Percentiles rank a stretch among this genome's conserved stretches.
Conservation (phyloP, 2,888 invertebrate genomes). For the Octodonta nipae region DNA sequence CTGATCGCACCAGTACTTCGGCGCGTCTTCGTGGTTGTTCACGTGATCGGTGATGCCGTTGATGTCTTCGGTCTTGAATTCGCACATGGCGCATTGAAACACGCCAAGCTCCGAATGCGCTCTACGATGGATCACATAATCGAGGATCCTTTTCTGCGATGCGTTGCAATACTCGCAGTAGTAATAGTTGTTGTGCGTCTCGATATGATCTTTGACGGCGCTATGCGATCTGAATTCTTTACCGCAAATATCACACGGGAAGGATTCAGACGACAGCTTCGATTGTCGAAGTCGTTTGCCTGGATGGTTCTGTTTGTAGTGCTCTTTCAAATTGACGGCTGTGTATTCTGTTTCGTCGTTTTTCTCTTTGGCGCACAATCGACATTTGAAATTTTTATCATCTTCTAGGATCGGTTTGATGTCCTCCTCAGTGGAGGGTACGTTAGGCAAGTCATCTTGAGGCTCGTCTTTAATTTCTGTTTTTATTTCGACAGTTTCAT, state of each 20-base stretch:
- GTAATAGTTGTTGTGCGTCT: constrained; percentile 31
- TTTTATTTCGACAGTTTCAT: constrained; percentile 12
- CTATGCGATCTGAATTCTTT: constrained; percentile 27
- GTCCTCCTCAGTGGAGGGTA: constrained; percentile 12
- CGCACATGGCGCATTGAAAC: constrained; percentile 32
- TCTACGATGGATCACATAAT: constrained; percentile 30
- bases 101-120: constrained; percentile 27
- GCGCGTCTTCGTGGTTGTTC: constrained; percentile 27
- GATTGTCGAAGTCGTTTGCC: constrained; percentile 23
- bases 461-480: constrained; percentile 17
- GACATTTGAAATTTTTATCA: constrained; percentile 19
- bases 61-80: constrained; percentile 27
- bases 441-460: constrained; percentile 10
- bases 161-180: constrained; percentile 31
- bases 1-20: constrained; percentile 41
- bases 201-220: constrained; percentile 30
- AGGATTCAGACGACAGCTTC: constrained; percentile 18
- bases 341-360: constrained; percentile 19
- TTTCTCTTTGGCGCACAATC: constrained; percentile 21
- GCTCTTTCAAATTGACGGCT: constrained; percentile 21
- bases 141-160: constrained; percentile 30
- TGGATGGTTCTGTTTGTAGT: constrained; percentile 24
- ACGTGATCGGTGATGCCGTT: constrained; percentile 29
- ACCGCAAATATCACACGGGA: constrained; percentile 30
- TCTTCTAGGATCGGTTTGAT: constrained; percentile 13